Conservation (phyloP, 2,888 invertebrate genomes). For the Acanthoscelides obtectus region DNA sequence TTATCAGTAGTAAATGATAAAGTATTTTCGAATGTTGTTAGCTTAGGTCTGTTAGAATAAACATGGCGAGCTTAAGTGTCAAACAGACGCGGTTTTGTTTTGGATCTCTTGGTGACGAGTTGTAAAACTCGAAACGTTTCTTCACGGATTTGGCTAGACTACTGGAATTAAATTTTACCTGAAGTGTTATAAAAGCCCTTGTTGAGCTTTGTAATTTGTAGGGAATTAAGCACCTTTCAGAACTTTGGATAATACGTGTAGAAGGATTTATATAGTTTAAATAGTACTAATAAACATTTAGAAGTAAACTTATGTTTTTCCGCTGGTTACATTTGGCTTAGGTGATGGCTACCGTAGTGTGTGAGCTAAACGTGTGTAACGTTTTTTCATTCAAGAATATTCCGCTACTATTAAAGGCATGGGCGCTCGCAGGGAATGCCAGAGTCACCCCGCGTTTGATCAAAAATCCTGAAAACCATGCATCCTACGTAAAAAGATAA, state of each 20-base stretch:
- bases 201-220: neutral
- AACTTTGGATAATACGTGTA: neutral
- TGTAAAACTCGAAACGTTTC: neutral
- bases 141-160: neutral
- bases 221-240: neutral
- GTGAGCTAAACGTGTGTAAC: neutral
- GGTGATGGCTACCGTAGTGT: neutral
- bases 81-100: neutral
- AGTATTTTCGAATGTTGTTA: constrained; percentile 30
- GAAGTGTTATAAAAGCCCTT: neutral
- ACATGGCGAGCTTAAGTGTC: neutral
- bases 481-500: too few species aligned
- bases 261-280: neutral
- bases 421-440: too few species aligned
- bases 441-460: too few species aligned
- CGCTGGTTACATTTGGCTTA: neutral
- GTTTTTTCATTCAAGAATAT: neutral
- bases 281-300: neutral
- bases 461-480: too few species aligned
- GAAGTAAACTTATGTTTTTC: neutral
- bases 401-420: too few species aligned
- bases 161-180: neutral
- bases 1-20: constrained; percentile 36
- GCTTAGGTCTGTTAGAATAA: constrained; percentile 24
- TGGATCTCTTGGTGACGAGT: neutral